Evolutionary conservation across 2,113 vertebrate genomes (phyloP).

Genomic region (Pavo muticus): DNA sequence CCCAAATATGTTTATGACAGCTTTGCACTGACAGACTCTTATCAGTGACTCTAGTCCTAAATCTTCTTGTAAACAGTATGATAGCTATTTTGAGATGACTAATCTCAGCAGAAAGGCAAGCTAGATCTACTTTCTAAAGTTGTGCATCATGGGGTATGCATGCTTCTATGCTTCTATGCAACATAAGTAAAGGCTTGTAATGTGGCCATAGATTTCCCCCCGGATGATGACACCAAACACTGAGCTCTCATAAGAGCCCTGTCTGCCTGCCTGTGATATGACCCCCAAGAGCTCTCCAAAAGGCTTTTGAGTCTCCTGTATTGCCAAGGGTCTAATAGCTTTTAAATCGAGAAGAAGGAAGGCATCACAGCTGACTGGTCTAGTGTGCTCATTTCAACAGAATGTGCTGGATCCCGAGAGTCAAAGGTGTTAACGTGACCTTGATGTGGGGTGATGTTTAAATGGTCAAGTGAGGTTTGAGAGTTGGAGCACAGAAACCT

Average conservation of each 20-base stretch:
- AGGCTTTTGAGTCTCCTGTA: not conserved
- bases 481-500: not conserved
- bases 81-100: slow-evolving; percentile 2
- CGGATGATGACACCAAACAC: not conserved
- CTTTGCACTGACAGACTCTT: not conserved
- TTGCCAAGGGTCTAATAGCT: not conserved
- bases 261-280: not conserved
- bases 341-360: not conserved
- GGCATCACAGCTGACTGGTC: not conserved
- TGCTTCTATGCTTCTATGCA: not conserved
- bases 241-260: not conserved
- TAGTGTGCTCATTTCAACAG: not conserved
- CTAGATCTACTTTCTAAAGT: not conserved
- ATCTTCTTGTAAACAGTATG: not conserved
- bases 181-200: not conserved
- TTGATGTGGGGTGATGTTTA: not conserved
- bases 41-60: not conserved
- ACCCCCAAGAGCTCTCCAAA: not conserved
- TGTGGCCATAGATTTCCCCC: not conserved
- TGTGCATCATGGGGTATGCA: not conserved
- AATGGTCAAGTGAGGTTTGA: not conserved
- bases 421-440: slow-evolving; percentile 6
- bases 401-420: not conserved
- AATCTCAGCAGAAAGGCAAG: not conserved
- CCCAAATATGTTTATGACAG: not conserved